phyloP scores from a whole-genome alignment of 2,888 invertebrate genomes.

The Beris chalybata region DNA sequence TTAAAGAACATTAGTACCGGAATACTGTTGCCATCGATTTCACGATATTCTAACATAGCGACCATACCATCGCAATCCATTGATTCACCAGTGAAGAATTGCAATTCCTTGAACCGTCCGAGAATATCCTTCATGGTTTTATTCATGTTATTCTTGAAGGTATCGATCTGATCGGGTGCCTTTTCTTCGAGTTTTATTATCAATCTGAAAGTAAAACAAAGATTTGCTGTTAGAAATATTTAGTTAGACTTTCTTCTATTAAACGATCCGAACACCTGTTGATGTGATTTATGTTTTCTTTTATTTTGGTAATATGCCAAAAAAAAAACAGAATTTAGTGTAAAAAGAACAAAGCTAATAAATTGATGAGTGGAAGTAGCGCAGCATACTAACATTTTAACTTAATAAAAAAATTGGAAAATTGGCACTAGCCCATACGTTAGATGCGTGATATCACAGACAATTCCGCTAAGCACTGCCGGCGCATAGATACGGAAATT shows the following conservation, averaged over 20 bases:
- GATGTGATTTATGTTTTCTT: no score
- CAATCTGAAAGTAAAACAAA: slow-evolving; percentile 61
- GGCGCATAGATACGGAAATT: no score
- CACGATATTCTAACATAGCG: slow-evolving; percentile 91
- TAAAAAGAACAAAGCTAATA: neutral
- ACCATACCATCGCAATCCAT: slow-evolving; percentile 94
- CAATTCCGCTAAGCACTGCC: no score
- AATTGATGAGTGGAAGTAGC: no score
- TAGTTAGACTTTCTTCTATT: no score
- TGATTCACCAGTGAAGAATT: slow-evolving; percentile 90
- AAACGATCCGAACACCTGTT: no score
- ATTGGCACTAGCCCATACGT: no score
- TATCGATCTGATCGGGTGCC: slow-evolving; percentile 80
- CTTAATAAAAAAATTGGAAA: no score
- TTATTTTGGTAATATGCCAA: no score
- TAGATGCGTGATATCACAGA: no score
- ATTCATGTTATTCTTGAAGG: slow-evolving; percentile 90
- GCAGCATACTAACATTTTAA: no score
- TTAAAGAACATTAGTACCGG: slow-evolving; percentile 96
- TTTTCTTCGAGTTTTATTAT: slow-evolving; percentile 79
- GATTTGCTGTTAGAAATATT: neutral
- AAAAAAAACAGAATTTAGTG: neutral
- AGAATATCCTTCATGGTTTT: slow-evolving; percentile 91
- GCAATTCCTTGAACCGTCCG: slow-evolving; percentile 86
- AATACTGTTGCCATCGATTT: slow-evolving; percentile 76